Evolutionary conservation across 2,797 vertebrate genomes (phyloP).

Genomic region (Sparidentex hasta): DNA sequence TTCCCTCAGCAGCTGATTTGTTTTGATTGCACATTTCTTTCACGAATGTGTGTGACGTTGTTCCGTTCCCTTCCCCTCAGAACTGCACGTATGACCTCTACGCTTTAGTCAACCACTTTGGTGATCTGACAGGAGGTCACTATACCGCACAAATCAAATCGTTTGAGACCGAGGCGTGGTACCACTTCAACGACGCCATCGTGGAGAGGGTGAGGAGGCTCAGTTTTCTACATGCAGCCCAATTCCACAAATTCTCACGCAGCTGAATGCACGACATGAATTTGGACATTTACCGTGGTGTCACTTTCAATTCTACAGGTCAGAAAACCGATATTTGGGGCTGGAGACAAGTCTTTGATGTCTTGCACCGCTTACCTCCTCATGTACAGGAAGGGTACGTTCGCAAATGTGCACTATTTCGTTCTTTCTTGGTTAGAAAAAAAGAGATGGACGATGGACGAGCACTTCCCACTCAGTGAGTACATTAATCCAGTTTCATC

Average conservation of each 20-base stretch:
- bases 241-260: neutral
- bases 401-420: neutral
- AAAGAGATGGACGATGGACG: neutral
- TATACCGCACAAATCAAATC: slow-evolving; percentile 79
- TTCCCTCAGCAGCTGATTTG: fast-evolving
- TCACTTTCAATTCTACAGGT: slow-evolving; percentile 37
- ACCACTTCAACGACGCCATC: slow-evolving; percentile 73
- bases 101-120: slow-evolving; percentile 79
- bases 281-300: fast-evolving
- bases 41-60: neutral
- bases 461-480: neutral
- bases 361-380: slow-evolving; percentile 76
- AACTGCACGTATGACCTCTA: slow-evolving; percentile 75
- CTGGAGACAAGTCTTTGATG: slow-evolving; percentile 16
- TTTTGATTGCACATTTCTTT: neutral
- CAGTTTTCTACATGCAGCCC: neutral
- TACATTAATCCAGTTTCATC: too few species aligned
- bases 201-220: slow-evolving; percentile 68
- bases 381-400: slow-evolving; percentile 79
- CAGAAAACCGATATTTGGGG: neutral
- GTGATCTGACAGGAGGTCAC: slow-evolving; percentile 76
- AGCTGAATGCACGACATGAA: neutral
- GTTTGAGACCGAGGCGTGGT: slow-evolving; percentile 76
- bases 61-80: slow-evolving; percentile 42
- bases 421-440: neutral